Conservation (phyloP, 1,140 invertebrate genomes). For the Cheumatopsyche charites region DNA sequence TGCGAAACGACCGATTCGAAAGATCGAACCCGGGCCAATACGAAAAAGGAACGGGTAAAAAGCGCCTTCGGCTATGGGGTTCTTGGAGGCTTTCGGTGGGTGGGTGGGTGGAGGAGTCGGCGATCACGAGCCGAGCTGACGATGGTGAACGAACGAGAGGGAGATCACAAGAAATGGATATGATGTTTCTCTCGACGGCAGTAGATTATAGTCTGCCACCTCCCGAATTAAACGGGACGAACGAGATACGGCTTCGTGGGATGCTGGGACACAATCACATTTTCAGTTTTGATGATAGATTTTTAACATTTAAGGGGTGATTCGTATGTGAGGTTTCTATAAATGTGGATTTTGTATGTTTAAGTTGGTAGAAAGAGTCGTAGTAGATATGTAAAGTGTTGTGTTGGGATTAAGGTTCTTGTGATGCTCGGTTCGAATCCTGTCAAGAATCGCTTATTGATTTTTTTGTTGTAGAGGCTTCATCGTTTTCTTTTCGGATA, state of each 20-base stretch:
- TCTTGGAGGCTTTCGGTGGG: conserved; percentile 14
- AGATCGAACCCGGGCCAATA: neutral
- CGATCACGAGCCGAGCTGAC: conserved; percentile 24
- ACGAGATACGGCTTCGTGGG: neutral
- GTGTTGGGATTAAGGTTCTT: no score
- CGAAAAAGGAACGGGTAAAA: conserved; percentile 2
- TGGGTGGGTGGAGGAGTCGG: conserved; percentile 13
- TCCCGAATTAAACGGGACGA: conserved; percentile 46
- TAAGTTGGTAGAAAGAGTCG: no score
- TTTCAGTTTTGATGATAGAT: no score
- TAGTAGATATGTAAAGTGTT: no score
- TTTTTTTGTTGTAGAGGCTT: no score
- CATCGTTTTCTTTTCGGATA: no score
- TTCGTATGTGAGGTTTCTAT: no score
- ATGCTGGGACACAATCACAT: no score
- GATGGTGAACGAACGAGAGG: conserved; percentile 16
- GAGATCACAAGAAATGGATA: conserved; percentile 34
- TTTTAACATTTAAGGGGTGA: no score
- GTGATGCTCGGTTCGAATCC: no score
- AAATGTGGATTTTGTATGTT: no score
- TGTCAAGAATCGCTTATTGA: no score
- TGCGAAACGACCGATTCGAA: neutral
- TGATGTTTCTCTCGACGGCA: conserved; percentile 37
- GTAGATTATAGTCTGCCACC: conserved; percentile 48
- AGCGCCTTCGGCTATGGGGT: conserved; percentile 22